Percentiles rank a stretch among this genome's conserved stretches.
These are phyloP conservation scores for Periophthalmus magnuspinnatus DNA, from an alignment of 2,797 vertebrate genomes.

Conservation along the genomic window DNA sequence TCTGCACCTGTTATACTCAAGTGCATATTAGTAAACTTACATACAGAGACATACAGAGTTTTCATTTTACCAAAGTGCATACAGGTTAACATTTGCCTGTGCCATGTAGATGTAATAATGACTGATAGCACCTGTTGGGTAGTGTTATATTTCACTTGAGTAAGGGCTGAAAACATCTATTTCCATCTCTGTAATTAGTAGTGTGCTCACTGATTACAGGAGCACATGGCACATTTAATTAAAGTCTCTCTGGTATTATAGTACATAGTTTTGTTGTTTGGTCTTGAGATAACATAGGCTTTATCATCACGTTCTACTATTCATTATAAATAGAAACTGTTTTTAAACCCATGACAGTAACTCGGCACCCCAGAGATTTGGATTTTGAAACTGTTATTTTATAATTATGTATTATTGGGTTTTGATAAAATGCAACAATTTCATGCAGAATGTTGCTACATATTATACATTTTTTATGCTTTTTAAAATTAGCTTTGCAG, in stretches of 20 bases:
- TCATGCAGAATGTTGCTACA: no score
- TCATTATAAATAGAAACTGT: not conserved
- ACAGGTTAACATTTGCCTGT: not conserved
- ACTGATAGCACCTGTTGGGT: not conserved
- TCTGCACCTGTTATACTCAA: constrained; percentile 2
- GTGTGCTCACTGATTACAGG: constrained; percentile 6
- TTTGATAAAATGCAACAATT: no score
- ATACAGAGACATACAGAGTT: not conserved
- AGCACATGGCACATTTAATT: not conserved
- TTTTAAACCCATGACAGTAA: not conserved
- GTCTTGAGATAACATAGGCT: not conserved
- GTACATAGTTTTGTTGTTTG: not conserved
- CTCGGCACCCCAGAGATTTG: not conserved
- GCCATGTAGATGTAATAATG: not conserved
- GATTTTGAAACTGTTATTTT: not conserved
- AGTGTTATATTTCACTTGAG: not conserved
- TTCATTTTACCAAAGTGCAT: not conserved
- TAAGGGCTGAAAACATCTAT: constrained; percentile 13
- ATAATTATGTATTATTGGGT: no score
- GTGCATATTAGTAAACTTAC: constrained; percentile 8
- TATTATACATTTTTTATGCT: no score
- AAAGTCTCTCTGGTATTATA: not conserved
- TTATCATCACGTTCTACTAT: not conserved
- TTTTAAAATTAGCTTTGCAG: not conserved
- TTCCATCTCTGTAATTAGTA: constrained; percentile 22